Base-by-base conservation (phyloP, 1,140 invertebrate genomes). In the Aphaenogaster floridana region DNA sequence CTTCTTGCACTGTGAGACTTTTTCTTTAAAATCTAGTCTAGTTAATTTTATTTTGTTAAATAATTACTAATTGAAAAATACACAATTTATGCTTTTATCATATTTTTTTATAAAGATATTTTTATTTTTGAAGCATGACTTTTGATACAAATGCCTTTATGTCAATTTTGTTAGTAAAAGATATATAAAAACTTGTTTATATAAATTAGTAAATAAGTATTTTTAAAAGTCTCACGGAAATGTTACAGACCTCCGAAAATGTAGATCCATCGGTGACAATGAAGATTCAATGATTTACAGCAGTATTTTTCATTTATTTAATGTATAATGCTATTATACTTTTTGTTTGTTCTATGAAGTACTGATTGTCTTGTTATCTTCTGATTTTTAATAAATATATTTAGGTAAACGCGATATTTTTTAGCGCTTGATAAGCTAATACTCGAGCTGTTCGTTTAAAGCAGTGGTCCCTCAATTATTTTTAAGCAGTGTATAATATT, bases 1-100 rank as follows among this genome's bases (percentile, higher is more conserved):
- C 3, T 61, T 78, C 13, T 28, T 42, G 3, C 8, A 45, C 4
- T 76, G 50, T 21, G 2, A 54, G 3, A 63, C 4, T 78, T 42
- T 77, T 34, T 77, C 3, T 34, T 63, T 78, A 21, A 77, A 78
- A 48, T 78, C 1, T 45, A 63, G 15, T 78, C 17, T 45, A 78
- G 5, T 61, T 45, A 34, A 42, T 45, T 78, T 45, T 78, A 28
- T 34, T 78, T 78, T 64, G 42, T 64, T 28, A 4, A 78, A 7
- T 78, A 34, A 48, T 63, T 9, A 17, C 34, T 0, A 72, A 54
- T 3, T 21, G 34, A 9, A 61, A 77, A 28, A 2, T 76, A 42
- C 17, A 34, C 17, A 34, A 45, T 34, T 45, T 63, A 15, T 61
- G 15, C 17, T 54, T 42, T 76, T 11, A 54, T 74, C 6, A 5